These are phyloP conservation scores for Pseudomyrmex cubaensis DNA, from an alignment of 1,140 invertebrate genomes.

Conservation along the genomic window DNA sequence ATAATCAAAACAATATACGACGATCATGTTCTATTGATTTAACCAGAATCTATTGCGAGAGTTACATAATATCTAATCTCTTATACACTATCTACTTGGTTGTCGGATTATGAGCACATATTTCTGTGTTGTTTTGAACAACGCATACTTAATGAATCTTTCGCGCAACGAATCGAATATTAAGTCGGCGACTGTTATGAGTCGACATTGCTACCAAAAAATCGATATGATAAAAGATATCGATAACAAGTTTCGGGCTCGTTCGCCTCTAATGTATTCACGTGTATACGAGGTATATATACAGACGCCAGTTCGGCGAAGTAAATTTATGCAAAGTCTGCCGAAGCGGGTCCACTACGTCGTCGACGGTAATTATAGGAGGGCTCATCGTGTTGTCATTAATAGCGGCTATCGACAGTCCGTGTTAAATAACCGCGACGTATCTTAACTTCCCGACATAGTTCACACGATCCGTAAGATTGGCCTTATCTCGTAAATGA, in stretches of 20 bases:
- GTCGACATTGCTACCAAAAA: conserved; percentile 8
- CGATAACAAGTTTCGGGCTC: conserved; percentile 38
- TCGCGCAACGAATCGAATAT: conserved; percentile 18
- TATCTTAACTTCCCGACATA: conserved; percentile 52
- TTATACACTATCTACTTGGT: too few species aligned
- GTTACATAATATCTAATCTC: too few species aligned
- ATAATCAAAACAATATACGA: not conserved
- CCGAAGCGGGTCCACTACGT: conserved; percentile 32
- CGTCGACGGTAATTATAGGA: conserved; percentile 53
- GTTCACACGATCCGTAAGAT: conserved; percentile 54
- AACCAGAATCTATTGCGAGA: too few species aligned
- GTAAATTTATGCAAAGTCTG: conserved; percentile 58
- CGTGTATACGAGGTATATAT: conserved; percentile 13
- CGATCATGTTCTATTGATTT: not conserved
- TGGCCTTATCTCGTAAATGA: conserved; percentile 51
- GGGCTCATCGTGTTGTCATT: conserved; percentile 33
- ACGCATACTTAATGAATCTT: not conserved
- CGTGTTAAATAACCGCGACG: conserved; percentile 48
- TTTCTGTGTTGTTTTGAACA: not conserved
- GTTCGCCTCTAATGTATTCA: conserved; percentile 50
- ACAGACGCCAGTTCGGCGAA: conserved; percentile 15
- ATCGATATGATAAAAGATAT: conserved; percentile 49
- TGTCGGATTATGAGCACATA: too few species aligned
- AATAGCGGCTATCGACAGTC: conserved; percentile 56
- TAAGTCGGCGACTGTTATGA: conserved; percentile 18